Percentiles rank a stretch among this genome's conserved stretches.
These are phyloP conservation scores for Podarcis cretensis DNA, from an alignment of 2,113 vertebrate genomes.

Conservation along the genomic window DNA sequence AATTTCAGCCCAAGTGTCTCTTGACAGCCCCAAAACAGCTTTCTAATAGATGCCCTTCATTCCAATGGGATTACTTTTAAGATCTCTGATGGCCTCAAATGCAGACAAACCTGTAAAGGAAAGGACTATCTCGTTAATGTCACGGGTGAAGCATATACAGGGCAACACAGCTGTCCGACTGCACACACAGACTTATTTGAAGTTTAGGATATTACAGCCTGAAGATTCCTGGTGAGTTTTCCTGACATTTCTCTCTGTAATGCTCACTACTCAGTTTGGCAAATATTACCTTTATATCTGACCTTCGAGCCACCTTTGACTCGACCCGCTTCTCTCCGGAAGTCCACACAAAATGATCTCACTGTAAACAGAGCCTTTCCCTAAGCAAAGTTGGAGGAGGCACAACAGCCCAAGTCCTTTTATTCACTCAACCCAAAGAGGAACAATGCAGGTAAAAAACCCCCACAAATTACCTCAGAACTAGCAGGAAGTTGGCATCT, in stretches of 20 bases:
- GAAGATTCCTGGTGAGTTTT: constrained; percentile 25
- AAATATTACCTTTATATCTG: constrained; percentile 35
- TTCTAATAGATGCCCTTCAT: background rate
- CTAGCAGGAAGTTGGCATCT: background rate
- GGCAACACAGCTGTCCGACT: constrained; percentile 5
- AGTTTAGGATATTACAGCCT: constrained; percentile 36
- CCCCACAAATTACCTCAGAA: background rate
- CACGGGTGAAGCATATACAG: background rate
- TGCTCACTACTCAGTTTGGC: constrained; percentile 17
- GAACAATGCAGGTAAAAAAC: background rate
- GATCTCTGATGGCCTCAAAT: constrained; percentile 1
- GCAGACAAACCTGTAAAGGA: constrained; percentile 2
- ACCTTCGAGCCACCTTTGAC: constrained; percentile 10
- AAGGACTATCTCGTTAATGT: constrained; percentile 14
- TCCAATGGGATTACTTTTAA: background rate
- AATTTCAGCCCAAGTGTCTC: background rate
- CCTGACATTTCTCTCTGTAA: constrained; percentile 28
- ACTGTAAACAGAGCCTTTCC: constrained; percentile 14
- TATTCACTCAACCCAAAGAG: background rate
- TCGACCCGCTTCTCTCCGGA: background rate
- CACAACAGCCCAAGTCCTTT: background rate
- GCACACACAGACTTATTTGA: constrained; percentile 25
- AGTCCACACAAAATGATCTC: constrained; percentile 23
- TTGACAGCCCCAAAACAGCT: background rate
- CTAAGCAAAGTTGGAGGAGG: background rate